Conservation (phyloP, 2,888 invertebrate genomes). For the Mechanitis messenoides region DNA sequence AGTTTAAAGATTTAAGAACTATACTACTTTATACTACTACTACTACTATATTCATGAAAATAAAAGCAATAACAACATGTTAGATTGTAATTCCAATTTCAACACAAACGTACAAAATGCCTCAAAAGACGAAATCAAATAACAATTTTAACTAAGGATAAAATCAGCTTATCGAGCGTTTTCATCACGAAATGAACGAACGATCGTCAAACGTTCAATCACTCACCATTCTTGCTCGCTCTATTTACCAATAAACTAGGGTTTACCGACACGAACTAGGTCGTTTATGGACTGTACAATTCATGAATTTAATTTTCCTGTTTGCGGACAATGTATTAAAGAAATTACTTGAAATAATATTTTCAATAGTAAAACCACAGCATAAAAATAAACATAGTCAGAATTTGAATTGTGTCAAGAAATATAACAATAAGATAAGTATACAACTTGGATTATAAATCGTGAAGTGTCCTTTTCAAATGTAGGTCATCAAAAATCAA, state of each 20-base stretch:
- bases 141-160: constrained; percentile 7
- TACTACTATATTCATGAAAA: background rate
- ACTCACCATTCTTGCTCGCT: constrained; percentile 5
- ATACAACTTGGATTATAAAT: background rate
- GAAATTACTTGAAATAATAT: background rate
- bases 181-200: constrained; percentile 10
- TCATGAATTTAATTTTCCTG: background rate
- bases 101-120: background rate
- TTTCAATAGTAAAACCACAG: too few relatives aligned
- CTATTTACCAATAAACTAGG: constrained; percentile 2
- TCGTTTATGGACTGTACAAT: constrained; percentile 1
- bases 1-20: too few relatives aligned
- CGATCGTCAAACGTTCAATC: constrained; percentile 10
- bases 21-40: too few relatives aligned
- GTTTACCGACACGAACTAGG: constrained; percentile 1
- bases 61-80: background rate
- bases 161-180: constrained; percentile 7
- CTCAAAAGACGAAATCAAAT: background rate
- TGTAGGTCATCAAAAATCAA: constrained; percentile 3
- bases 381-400: too few relatives aligned
- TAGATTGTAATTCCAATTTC: background rate
- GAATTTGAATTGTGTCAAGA: too few relatives aligned
- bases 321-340: background rate
- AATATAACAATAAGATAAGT: too few relatives aligned
- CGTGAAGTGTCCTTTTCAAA: background rate